A percentile compares a stretch with the other conserved stretches of the same genome.
Conservation (phyloP, 2,797 vertebrate genomes). For the Anguilla obscura region DNA sequence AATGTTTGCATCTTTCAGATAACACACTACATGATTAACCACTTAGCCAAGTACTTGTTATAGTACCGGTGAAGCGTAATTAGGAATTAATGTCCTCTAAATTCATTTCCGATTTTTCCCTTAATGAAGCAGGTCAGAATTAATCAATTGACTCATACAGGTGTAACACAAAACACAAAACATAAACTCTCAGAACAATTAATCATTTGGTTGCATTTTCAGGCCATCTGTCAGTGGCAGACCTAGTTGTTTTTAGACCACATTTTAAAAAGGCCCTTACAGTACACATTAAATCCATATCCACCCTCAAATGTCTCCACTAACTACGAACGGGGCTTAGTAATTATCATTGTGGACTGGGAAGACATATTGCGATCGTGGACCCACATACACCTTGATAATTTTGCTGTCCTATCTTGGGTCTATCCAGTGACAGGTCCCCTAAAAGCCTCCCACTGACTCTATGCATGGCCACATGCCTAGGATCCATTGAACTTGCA, state of each 20-base stretch:
- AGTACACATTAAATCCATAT: background rate
- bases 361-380: too few relatives aligned
- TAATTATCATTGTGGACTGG: background rate
- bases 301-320: background rate
- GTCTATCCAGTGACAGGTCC: background rate
- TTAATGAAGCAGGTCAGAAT: constrained; percentile 11
- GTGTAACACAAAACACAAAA: background rate
- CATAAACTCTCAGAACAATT: background rate
- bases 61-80: background rate
- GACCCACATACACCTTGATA: too few relatives aligned
- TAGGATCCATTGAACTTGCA: background rate
- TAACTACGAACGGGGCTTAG: background rate
- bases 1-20: background rate
- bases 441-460: background rate
- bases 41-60: constrained; percentile 1
- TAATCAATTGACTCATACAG: constrained; percentile 5
- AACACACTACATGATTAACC: background rate
- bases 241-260: background rate
- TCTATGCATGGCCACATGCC: background rate
- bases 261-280: background rate
- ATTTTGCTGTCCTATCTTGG: too few relatives aligned
- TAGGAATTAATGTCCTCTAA: constrained; percentile 3
- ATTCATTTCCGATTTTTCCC: background rate
- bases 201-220: background rate
- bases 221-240: background rate